phyloP scores from a whole-genome alignment of 2,888 invertebrate genomes.

The Halictus ligatus region DNA sequence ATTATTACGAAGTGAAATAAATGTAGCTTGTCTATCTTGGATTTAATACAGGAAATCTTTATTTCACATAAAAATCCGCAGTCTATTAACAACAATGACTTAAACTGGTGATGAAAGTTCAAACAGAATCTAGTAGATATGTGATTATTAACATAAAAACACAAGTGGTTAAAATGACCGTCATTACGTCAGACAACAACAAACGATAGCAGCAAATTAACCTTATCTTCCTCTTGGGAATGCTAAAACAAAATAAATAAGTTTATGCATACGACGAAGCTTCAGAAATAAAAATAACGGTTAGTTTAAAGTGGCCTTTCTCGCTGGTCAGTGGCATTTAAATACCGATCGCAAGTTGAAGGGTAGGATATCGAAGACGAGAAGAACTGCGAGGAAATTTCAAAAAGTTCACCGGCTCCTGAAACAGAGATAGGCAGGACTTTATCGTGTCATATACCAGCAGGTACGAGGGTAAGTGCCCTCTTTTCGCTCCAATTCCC shows the following conservation, averaged over 20 bases:
- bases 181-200: too few relatives aligned
- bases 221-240: too few relatives aligned
- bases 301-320: conserved; percentile 63
- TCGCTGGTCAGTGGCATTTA: conserved; percentile 46
- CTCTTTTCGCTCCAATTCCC: conserved; percentile 76
- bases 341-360: conserved; percentile 42
- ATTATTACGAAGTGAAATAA: not conserved
- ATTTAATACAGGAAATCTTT: not conserved
- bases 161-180: too few relatives aligned
- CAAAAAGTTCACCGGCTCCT: conserved; percentile 51
- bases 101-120: too few relatives aligned
- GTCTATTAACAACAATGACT: too few relatives aligned
- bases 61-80: too few relatives aligned
- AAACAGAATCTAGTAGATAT: too few relatives aligned
- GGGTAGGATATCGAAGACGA: conserved; percentile 60
- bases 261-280: conserved; percentile 27
- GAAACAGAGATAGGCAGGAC: conserved; percentile 55
- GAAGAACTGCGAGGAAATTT: conserved; percentile 57
- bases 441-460: conserved; percentile 74
- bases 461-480: conserved; percentile 64
- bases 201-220: too few relatives aligned
- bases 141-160: too few relatives aligned
- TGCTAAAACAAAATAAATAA: too few relatives aligned
- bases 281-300: conserved; percentile 72
- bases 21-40: not conserved